Percentiles rank a stretch among this genome's conserved stretches.
Conservation (phyloP, 1,140 invertebrate genomes). For the Araneus ventricosus region DNA sequence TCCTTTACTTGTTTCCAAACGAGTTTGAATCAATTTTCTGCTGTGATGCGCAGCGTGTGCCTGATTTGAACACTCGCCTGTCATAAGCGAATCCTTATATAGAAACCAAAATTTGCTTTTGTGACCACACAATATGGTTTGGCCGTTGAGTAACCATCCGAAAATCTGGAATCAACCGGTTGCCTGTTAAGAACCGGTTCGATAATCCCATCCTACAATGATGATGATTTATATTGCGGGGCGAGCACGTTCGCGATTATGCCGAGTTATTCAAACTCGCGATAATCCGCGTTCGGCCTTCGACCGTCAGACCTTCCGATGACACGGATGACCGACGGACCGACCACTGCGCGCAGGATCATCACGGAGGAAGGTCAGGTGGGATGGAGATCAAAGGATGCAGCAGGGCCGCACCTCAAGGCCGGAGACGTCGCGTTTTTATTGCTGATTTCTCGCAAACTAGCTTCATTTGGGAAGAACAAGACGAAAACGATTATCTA, state of each 20-base stretch:
- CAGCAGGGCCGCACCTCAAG: constrained; percentile 7
- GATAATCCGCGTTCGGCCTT: constrained; percentile 14
- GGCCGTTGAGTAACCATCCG: neutral
- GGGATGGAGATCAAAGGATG: neutral
- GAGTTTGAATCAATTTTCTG: too few species aligned
- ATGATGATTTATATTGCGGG: neutral
- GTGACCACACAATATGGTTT: constrained; percentile 15
- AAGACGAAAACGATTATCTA: neutral
- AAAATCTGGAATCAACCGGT: neutral
- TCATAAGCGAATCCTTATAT: neutral
- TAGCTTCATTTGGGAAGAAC: neutral
- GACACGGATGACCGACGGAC: constrained; percentile 21
- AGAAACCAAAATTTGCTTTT: neutral
- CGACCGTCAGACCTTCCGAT: constrained; percentile 3
- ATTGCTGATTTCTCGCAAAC: neutral
- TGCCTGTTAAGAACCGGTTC: neutral
- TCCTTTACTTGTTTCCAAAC: too few species aligned
- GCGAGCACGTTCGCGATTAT: neutral
- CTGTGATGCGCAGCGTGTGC: too few species aligned
- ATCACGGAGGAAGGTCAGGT: neutral
- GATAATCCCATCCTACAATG: neutral
- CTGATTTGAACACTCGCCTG: neutral
- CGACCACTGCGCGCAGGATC: constrained; percentile 12
- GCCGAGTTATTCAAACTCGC: constrained; percentile 4
- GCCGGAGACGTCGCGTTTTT: neutral